These are phyloP conservation scores for Acromyrmex heyeri DNA, from an alignment of 1,140 invertebrate species.

Conservation along the genomic window DNA sequence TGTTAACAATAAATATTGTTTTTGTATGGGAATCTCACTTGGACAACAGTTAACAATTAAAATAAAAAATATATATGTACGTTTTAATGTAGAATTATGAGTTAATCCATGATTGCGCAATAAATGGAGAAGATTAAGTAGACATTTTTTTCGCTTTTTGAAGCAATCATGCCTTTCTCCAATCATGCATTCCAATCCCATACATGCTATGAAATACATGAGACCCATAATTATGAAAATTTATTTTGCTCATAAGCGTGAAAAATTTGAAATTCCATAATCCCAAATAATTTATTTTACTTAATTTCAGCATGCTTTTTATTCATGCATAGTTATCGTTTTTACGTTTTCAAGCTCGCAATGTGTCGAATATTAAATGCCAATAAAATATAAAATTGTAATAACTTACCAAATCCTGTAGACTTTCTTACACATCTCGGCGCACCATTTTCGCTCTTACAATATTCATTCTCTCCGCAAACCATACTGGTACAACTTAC, in stretches of 20 bases:
- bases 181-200: not conserved
- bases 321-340: not conserved
- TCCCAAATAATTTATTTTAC: not conserved
- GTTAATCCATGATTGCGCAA: not conserved
- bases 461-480: constrained; percentile 82
- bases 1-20: not conserved
- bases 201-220: constrained; percentile 34
- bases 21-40: not conserved
- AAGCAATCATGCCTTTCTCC: constrained; percentile 6
- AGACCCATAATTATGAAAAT: not conserved
- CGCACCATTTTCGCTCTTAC: constrained; percentile 81
- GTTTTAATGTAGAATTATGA: not conserved
- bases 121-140: not conserved
- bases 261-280: not conserved
- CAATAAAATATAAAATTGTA: not conserved
- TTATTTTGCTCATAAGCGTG: not conserved
- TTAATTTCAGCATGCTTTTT: constrained; percentile 14
- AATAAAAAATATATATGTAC: not conserved
- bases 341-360: constrained; percentile 41
- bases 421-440: constrained; percentile 81
- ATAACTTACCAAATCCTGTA: constrained; percentile 80
- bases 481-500: constrained; percentile 79
- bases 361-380: constrained; percentile 26
- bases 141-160: not conserved
- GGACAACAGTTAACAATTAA: not conserved